Base-by-base conservation (phyloP, 2,797 vertebrate genomes). In the Acrossocheilus wenchowensis region DNA sequence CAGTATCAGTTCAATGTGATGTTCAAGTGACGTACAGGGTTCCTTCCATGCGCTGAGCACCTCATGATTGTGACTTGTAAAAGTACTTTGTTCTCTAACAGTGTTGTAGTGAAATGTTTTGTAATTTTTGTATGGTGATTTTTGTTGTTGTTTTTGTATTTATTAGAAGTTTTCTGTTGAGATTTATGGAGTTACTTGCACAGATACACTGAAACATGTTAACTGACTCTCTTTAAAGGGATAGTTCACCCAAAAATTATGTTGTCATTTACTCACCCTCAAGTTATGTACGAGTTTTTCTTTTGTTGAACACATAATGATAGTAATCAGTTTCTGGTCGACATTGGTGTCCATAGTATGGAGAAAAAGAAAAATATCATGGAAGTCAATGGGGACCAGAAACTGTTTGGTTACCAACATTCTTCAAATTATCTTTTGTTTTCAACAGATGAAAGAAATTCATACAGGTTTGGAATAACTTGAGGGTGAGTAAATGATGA, bases 91-190 rank as follows among this genome's bases (percentile, higher is more conserved):
- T 50, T 36, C 64, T 10, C 17, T 43, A 26, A 39, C 23, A 52
- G 60, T 83, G 89, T 89, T 91, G 90, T 88, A 79, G 89, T 90
- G 90, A 45, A 92, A 92, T 93, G 94, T 83, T 94, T 95, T 94
- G 90, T 94, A 93, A 88, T 23, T 71, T 92, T 84, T 79, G 34
- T 84, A 86, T 83, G 41, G 82, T 89, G 77, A 14, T 26, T 34
- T 48, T 57, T 92, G 83, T 92, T 86, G 82, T 87, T 71, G 86
- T 94, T 48, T 26, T 39, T 79, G 77, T 79, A 93, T 94, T 94
- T 94, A 93, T 93, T 86, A 91, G 87, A 78, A 34, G 21, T 88
- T 87, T 60, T 86, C 30, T 73, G 79, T 86, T 78, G 39, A 39
- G 57, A 69, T 60, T 74, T 48, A n/a, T 84, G 57, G n/a, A 30